phyloP scores from a whole-genome alignment of 2,797 vertebrate genomes.

The Numenius phaeopus region DNA sequence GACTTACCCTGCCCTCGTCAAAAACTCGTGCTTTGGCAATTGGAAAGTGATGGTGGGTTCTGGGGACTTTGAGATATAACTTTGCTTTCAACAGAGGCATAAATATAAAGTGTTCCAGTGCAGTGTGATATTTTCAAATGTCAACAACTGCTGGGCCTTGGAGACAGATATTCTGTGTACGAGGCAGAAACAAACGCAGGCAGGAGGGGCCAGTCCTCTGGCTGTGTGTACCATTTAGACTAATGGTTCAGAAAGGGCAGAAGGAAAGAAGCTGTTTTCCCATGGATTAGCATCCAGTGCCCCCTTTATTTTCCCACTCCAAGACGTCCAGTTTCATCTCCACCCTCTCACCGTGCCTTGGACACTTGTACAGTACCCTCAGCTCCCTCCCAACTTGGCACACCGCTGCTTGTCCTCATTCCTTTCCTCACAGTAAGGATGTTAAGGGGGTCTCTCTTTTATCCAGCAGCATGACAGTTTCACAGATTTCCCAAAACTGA shows the following conservation, averaged over 20 bases:
- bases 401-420: fast-evolving
- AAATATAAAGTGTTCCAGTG: slow-evolving; percentile 45
- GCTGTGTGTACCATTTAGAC: background rate
- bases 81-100: slow-evolving; percentile 52
- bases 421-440: background rate
- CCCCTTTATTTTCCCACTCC: background rate
- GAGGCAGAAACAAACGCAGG: slow-evolving; percentile 2
- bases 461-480: background rate
- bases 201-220: background rate
- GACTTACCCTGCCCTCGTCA: slow-evolving; percentile 29
- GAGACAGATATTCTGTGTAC: slow-evolving; percentile 12
- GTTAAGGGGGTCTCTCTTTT: fast-evolving
- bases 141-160: slow-evolving; percentile 20
- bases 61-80: slow-evolving; percentile 27
- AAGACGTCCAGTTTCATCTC: background rate
- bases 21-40: slow-evolving; percentile 13
- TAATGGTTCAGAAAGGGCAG: background rate
- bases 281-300: background rate
- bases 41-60: slow-evolving; percentile 21
- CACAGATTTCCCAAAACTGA: background rate
- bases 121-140: slow-evolving; percentile 47
- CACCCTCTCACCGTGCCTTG: background rate
- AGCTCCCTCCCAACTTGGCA: fast-evolving
- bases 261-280: background rate
- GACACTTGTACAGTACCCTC: background rate